Base-by-base conservation (phyloP, 2,797 vertebrate species). In the Cephalopachus bancanus region DNA sequence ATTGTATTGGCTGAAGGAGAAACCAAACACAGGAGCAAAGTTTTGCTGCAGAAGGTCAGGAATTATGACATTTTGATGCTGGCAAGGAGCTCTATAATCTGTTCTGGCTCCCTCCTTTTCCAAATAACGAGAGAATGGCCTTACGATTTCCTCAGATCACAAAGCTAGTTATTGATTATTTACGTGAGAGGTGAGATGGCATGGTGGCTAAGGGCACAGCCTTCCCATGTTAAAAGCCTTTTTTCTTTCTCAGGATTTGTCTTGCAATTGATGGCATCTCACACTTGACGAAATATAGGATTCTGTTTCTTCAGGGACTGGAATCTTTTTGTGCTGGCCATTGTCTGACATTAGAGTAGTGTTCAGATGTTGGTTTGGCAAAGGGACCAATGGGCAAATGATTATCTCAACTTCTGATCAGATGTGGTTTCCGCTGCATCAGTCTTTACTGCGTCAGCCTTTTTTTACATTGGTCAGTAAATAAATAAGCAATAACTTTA, bases 191-290 rank as follows among this genome's bases (percentile, higher is more conserved):
- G 57, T 44, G 33, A 5, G 2, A 2, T 71, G 60, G 57, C 6
- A 1, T 14, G 10, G 14, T 65, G n/a, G 62, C 51, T 83, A 62
- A 44, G 62, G 30, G 28, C 1, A 1, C 26, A 60, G 44, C 75
- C 64, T 88, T 20, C 44, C 44, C 44, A 44, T 44, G 44, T 85
- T 92, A 64, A 96, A 87, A 92, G 33, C 84, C 80, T 89, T 97
- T 95, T 96, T 91, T 72, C 75, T 83, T 88, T 90, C 44, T 92
- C 84, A 89, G 24, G 89, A 75, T 95, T 92, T 75, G 33, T 78
- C 33, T 95, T 91, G 83, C 4, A n/a, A 76, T 79, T 75, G 59
- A 75, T 96, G 67, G 74, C n/a, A 78, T 93, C 83, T 91, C 53
- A 83, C 49, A 96, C 96, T 95, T 88, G 67, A 83, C 96, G 33